Evolutionary conservation across 2,113 vertebrate genomes (phyloP).

Genomic region (Hippoglossus stenolepis): DNA sequence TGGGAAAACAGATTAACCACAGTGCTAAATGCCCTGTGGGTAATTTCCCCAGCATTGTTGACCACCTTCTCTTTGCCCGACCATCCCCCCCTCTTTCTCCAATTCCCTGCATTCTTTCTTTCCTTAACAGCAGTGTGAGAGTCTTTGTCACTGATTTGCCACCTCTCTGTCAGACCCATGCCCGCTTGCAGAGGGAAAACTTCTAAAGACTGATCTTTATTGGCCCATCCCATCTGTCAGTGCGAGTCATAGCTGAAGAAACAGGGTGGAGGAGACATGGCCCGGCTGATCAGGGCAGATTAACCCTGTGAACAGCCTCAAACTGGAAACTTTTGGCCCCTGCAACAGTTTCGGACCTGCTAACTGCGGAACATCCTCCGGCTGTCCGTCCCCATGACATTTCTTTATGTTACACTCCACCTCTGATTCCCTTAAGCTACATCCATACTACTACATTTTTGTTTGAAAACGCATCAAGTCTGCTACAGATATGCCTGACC

Average conservation of each 20-base stretch:
- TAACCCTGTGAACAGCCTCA: conserved; percentile 17
- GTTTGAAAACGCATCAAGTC: too few species aligned
- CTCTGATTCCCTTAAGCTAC: not conserved
- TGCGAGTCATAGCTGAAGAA: conserved; percentile 3
- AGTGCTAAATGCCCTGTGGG: conserved; percentile 59
- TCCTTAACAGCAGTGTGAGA: conserved; percentile 69
- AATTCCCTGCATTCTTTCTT: conserved; percentile 80
- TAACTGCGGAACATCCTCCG: not conserved
- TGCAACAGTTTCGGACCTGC: not conserved
- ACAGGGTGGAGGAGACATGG: conserved; percentile 17
- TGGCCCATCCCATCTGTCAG: conserved; percentile 28
- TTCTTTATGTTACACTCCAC: not conserved
- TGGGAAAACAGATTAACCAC: conserved; percentile 69
- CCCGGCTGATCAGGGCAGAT: conserved; percentile 9
- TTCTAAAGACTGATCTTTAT: conserved; percentile 9
- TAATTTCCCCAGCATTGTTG: conserved; percentile 53
- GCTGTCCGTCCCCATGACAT: not conserved
- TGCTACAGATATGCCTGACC: too few species aligned
- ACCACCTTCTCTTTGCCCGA: conserved; percentile 44
- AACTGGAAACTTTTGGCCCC: conserved; percentile 24
- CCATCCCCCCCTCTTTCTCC: conserved; percentile 44
- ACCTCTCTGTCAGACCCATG: conserved; percentile 33
- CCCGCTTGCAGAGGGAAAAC: conserved; percentile 21
- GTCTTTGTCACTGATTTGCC: conserved; percentile 49
- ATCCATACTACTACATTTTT: too few species aligned